Evolutionary conservation across 2,113 vertebrate genomes (phyloP).

Genomic region (Notiomystis cincta): DNA sequence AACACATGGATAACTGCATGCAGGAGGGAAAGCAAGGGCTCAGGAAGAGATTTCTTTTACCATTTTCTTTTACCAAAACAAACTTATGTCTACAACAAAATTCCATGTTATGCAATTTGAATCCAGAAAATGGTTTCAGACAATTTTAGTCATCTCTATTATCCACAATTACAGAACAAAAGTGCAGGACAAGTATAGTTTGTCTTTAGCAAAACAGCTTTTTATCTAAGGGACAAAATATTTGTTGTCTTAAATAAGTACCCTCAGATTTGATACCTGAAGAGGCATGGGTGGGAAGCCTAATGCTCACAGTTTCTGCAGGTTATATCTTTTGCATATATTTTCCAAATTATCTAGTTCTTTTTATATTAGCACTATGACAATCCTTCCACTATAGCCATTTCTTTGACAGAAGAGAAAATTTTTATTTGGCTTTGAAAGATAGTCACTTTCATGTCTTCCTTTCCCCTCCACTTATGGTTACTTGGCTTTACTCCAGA

Average conservation of each 20-base stretch:
- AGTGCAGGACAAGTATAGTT: neutral
- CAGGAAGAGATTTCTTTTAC: neutral
- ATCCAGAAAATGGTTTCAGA: neutral
- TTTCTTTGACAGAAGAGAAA: neutral
- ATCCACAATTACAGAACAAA: neutral
- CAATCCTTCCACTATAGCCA: neutral
- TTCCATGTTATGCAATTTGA: neutral
- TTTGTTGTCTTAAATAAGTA: neutral
- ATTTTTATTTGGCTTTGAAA: neutral
- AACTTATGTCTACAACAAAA: neutral
- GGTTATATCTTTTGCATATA: neutral
- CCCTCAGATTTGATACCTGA: neutral
- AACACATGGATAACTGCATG: accelerated
- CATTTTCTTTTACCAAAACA: neutral
- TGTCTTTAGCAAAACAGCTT: neutral
- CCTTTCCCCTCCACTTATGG: accelerated
- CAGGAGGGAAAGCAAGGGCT: neutral
- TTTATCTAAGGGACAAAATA: neutral
- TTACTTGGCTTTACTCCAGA: neutral
- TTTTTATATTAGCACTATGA: conserved; percentile 20
- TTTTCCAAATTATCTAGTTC: neutral
- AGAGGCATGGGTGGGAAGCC: neutral
- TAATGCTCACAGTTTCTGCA: neutral
- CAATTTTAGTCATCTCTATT: neutral
- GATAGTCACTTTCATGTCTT: neutral